Percentiles rank a stretch among this genome's conserved stretches.
These are phyloP conservation scores for Harmothoe impar DNA, from an alignment of 2,888 invertebrate genomes.

Conservation along the genomic window DNA sequence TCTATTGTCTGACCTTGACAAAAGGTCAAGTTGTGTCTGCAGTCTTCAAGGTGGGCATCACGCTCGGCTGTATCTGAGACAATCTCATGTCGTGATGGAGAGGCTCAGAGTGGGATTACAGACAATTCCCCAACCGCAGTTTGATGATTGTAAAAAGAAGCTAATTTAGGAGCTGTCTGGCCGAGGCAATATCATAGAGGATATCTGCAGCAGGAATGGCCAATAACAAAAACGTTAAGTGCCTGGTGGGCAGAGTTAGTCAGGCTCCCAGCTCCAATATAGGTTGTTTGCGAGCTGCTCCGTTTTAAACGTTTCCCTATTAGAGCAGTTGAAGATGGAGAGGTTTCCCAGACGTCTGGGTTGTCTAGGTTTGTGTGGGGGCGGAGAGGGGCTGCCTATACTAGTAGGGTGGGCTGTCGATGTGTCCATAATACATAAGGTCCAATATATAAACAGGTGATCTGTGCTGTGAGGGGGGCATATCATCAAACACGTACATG, in stretches of 20 bases:
- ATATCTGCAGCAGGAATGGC: too few species aligned
- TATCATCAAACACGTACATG: neutral
- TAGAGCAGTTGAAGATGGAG: neutral
- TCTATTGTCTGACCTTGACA: neutral
- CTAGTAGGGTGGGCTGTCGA: too few species aligned
- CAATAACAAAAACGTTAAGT: neutral
- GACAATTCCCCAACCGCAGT: neutral
- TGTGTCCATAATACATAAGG: too few species aligned
- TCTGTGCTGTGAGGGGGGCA: neutral
- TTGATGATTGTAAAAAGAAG: neutral
- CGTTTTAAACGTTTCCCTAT: neutral
- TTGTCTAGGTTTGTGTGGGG: neutral
- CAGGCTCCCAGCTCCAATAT: constrained; percentile 10
- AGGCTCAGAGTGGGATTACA: neutral
- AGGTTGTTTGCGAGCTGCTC: neutral
- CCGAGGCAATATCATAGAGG: too few species aligned
- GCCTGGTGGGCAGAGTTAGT: neutral
- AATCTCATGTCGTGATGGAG: neutral
- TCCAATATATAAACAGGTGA: too few species aligned
- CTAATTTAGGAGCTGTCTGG: neutral
- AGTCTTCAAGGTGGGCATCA: neutral
- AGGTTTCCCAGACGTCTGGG: neutral
- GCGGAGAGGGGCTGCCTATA: neutral
- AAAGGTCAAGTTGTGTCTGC: neutral
- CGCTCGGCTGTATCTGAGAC: neutral